These are phyloP conservation scores for Zonotrichia leucophrys DNA, from an alignment of 2,113 vertebrate genomes.

Conservation along the genomic window DNA sequence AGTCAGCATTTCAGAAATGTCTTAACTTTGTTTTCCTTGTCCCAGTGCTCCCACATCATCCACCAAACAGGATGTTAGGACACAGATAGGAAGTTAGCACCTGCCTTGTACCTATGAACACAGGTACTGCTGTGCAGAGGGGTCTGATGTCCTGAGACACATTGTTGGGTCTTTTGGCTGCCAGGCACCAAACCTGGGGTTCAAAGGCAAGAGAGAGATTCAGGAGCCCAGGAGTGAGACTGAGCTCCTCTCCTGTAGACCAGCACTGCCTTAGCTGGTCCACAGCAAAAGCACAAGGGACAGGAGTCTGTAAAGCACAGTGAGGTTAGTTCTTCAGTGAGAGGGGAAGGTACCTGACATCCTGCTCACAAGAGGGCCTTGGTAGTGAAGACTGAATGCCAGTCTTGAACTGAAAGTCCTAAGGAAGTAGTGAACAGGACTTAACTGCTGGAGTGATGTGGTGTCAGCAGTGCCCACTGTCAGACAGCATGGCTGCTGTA, in stretches of 20 bases:
- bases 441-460: not conserved
- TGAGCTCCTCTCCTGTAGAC: not conserved
- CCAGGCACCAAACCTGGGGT: not conserved
- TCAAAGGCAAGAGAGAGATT: not conserved
- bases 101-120: fast-evolving
- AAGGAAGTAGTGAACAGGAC: not conserved
- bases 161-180: not conserved
- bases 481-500: not conserved
- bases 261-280: not conserved
- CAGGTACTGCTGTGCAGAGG: not conserved
- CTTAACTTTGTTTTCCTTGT: not conserved
- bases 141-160: not conserved
- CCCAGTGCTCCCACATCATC: not conserved
- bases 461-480: not conserved
- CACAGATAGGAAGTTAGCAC: not conserved
- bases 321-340: not conserved
- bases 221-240: not conserved
- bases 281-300: not conserved
- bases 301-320: not conserved
- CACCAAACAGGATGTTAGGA: not conserved
- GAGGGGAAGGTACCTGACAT: not conserved
- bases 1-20: not conserved
- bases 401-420: not conserved
- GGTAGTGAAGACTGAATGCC: not conserved
- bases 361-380: not conserved